Base-by-base conservation (phyloP, 1,140 invertebrate species). In the Drosophila sp. region DNA sequence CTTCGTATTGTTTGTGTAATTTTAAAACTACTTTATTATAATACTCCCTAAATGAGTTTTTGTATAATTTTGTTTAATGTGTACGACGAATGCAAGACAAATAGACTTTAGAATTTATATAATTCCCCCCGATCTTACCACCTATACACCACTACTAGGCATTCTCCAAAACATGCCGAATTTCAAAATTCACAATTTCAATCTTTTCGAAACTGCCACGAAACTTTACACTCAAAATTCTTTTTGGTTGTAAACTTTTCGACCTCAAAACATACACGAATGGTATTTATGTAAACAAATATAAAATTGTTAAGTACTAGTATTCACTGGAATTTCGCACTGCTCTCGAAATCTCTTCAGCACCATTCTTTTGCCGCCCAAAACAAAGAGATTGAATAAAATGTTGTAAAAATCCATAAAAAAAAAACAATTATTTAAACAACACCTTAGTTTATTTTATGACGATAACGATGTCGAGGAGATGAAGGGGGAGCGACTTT, bases 41-140 rank as follows among this genome's bases (percentile, higher is more conserved):
- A 87, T 91, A 78, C 83, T 91, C 83, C 76, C 83, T 89, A 78
- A 77, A 86, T 54, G 48, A 78, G 67, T 82, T 80, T 76, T 80
- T 89, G 64, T 76, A 77, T 89, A 80, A 76, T 89, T 89, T 89
- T 82, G 73, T 90, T 89, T 91, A 74, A 78, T 82, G 70, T 77
- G 78, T 89, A 87, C 80, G 77, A 87, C 64, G 78, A 83, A 89
- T 81, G 80, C 73, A 84, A 91, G 72, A 90, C 82, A 90, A 91
- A 91, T 91, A 91, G 86, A 91, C 90, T 91, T 91, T 91, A 91
- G 89, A 91, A 90, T 91, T 91, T 90, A 90, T 75, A 82, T 75
- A 82, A 90, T 70, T 56, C 61, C 58, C 21, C 43, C 78, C 78
- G 58, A 86, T 70, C 82, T 76, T 89, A 83, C 75, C 77, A 86